These are phyloP conservation scores for Tillus elongatus DNA, from an alignment of 2,888 invertebrate genomes.

Conservation along the genomic window DNA sequence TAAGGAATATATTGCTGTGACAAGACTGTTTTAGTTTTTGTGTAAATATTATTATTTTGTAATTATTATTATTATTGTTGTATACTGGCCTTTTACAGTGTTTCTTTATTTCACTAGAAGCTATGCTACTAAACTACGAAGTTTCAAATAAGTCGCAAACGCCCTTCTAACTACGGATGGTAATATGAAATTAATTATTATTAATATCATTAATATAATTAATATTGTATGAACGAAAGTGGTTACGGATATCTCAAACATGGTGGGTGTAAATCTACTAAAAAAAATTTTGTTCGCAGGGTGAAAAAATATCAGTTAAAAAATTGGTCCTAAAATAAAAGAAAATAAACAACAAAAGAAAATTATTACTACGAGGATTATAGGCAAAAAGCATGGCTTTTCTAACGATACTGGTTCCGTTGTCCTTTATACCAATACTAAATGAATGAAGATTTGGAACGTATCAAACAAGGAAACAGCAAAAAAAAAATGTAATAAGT, in stretches of 20 bases:
- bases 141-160: background rate
- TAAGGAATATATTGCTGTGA: too few relatives aligned
- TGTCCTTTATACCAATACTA: conserved; percentile 27
- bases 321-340: conserved; percentile 31
- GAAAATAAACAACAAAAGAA: too few relatives aligned
- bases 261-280: conserved; percentile 4
- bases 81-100: conserved; percentile 14
- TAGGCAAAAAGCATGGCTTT: conserved; percentile 38
- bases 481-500: conserved; percentile 27
- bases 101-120: conserved; percentile 9
- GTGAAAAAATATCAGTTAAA: background rate
- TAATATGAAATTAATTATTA: too few relatives aligned
- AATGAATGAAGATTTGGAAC: conserved; percentile 31
- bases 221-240: background rate
- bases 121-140: background rate
- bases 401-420: conserved; percentile 37
- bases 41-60: too few relatives aligned
- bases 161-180: too few relatives aligned
- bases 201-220: too few relatives aligned
- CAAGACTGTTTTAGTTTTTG: too few relatives aligned
- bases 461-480: conserved; percentile 18
- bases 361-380: too few relatives aligned
- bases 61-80: too few relatives aligned
- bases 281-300: background rate
- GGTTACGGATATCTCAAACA: background rate